A percentile compares a stretch with the other conserved stretches of the same genome.
phyloP scores from a whole-genome alignment of 2,113 vertebrate genomes.

The Raja brachyura region DNA sequence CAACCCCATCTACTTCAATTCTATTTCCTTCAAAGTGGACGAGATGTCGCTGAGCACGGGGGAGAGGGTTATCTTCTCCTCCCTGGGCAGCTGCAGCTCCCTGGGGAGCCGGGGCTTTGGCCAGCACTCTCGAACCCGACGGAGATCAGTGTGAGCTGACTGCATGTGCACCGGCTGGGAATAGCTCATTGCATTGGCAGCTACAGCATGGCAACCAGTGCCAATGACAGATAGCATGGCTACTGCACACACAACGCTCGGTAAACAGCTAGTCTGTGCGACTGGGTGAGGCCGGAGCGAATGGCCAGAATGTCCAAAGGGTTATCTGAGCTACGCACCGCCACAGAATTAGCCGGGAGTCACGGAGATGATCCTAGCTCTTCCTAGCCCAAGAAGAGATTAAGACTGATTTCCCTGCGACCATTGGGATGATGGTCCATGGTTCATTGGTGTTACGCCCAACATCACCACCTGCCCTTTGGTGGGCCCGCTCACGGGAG shows the following conservation, averaged over 20 bases:
- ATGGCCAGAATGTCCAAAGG: neutral
- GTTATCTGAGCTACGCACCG: neutral
- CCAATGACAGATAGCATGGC: slow-evolving; percentile 20
- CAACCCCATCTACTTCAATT: slow-evolving; percentile 74
- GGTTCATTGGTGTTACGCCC: neutral
- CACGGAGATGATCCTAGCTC: neutral
- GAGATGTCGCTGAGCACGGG: slow-evolving; percentile 62
- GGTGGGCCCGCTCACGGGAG: neutral
- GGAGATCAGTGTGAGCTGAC: slow-evolving; percentile 71
- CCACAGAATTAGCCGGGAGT: neutral
- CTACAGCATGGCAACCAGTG: neutral
- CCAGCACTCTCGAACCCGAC: slow-evolving; percentile 56
- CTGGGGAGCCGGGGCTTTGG: slow-evolving; percentile 52
- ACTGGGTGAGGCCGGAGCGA: neutral
- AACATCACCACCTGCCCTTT: neutral
- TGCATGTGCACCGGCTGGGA: slow-evolving; percentile 31
- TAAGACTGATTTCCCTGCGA: neutral
- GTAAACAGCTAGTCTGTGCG: slow-evolving; percentile 22
- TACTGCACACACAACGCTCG: slow-evolving; percentile 12
- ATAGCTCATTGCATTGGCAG: slow-evolving; percentile 17
- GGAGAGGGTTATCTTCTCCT: slow-evolving; percentile 71
- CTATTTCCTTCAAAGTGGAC: slow-evolving; percentile 69
- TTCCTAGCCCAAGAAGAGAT: neutral
- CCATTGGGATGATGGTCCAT: neutral
- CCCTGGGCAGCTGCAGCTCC: slow-evolving; percentile 68